phyloP scores from a whole-genome alignment of 2,113 vertebrate genomes.

The Eulacestoma nigropectus region DNA sequence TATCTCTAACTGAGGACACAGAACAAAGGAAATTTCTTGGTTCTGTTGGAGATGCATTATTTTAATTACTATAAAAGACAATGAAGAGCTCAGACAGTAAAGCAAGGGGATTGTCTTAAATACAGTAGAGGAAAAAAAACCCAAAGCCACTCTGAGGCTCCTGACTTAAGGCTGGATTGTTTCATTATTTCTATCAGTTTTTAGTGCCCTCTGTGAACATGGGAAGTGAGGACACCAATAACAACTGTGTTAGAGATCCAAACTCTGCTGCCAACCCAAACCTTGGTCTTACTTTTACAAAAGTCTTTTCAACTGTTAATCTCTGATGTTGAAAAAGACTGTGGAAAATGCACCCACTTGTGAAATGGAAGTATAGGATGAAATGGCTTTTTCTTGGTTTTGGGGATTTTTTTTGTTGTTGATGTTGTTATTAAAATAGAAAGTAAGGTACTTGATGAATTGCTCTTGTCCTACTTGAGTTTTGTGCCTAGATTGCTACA shows the following conservation, averaged over 20 bases:
- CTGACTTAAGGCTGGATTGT: not conserved
- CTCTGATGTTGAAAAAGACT: not conserved
- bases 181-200: not conserved
- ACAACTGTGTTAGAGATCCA: not conserved
- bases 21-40: not conserved
- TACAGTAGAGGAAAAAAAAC: not conserved
- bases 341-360: not conserved
- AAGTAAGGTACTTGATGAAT: not conserved
- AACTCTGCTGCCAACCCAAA: not conserved
- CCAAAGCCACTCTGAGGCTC: not conserved
- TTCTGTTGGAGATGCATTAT: not conserved
- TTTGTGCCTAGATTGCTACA: not conserved
- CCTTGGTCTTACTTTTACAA: not conserved
- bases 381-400: not conserved
- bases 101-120: not conserved
- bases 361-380: not conserved
- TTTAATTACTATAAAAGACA: not conserved
- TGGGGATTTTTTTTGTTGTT: not conserved
- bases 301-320: not conserved
- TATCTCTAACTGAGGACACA: not conserved
- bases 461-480: not conserved
- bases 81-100: not conserved
- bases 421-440: not conserved
- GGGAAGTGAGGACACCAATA: not conserved
- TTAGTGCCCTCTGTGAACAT: not conserved